These are phyloP conservation scores for Triops cancriformis DNA, from an alignment of 1,140 invertebrate genomes.

Conservation along the genomic window DNA sequence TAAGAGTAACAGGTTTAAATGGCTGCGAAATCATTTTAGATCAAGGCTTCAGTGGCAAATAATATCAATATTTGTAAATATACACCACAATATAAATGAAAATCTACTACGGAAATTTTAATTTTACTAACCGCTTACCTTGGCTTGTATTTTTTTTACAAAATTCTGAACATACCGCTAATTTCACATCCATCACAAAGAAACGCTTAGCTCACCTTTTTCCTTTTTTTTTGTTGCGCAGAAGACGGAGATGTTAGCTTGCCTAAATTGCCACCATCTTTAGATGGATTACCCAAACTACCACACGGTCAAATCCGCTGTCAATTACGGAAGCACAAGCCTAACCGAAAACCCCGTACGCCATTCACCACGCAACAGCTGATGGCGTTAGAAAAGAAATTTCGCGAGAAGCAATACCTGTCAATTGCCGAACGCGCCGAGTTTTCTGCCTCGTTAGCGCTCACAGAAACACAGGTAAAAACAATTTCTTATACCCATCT, in stretches of 20 bases:
- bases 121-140: too few species aligned
- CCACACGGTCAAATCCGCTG: slow-evolving; percentile 45
- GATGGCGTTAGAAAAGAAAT: slow-evolving; percentile 53
- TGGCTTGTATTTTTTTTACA: too few species aligned
- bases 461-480: slow-evolving; percentile 56
- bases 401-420: slow-evolving; percentile 55
- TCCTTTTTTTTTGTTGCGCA: background rate
- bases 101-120: too few species aligned
- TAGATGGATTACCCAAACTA: slow-evolving; percentile 33
- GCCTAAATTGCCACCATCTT: slow-evolving; percentile 20
- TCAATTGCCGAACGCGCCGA: slow-evolving; percentile 57
- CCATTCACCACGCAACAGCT: slow-evolving; percentile 59
- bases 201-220: background rate
- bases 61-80: too few species aligned
- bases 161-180: too few species aligned
- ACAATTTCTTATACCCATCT: background rate
- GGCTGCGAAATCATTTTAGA: too few species aligned
- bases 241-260: background rate
- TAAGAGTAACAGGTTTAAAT: too few species aligned
- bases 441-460: slow-evolving; percentile 50
- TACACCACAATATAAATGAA: too few species aligned
- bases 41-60: too few species aligned
- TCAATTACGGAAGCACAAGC: slow-evolving; percentile 56
- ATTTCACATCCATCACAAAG: too few species aligned
- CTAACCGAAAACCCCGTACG: slow-evolving; percentile 57